phyloP scores from a whole-genome alignment of 2,113 vertebrate species.

The Trachemys scripta region DNA sequence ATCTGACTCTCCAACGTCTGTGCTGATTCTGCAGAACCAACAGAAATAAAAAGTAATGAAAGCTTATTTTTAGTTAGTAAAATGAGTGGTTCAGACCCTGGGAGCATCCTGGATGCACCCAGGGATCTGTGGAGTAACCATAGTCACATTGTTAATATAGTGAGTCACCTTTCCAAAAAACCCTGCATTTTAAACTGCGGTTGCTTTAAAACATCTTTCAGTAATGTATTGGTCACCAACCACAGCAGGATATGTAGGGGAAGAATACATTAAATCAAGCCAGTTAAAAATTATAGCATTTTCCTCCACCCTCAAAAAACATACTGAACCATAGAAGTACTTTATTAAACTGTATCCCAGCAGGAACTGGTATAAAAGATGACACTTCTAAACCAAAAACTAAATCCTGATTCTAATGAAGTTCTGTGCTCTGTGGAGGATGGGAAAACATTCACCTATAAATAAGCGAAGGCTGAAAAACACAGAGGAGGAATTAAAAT shows the following conservation, averaged over 20 bases:
- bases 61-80: background rate
- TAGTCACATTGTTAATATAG: background rate
- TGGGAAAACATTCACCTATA: background rate
- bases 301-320: background rate
- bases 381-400: background rate
- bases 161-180: background rate
- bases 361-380: background rate
- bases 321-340: background rate
- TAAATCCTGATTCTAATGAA: background rate
- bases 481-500: background rate
- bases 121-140: rapidly evolving
- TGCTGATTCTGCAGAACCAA: background rate
- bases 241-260: background rate
- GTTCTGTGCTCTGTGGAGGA: background rate
- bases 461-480: background rate
- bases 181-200: background rate
- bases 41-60: background rate
- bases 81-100: background rate
- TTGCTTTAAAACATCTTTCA: background rate
- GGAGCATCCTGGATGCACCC: rapidly evolving
- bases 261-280: background rate
- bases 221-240: background rate
- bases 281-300: background rate
- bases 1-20: rapidly evolving
- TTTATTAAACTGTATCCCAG: background rate